Evolutionary conservation across 2,888 invertebrate genomes (phyloP).

Genomic region (Thymelicus lineola): DNA sequence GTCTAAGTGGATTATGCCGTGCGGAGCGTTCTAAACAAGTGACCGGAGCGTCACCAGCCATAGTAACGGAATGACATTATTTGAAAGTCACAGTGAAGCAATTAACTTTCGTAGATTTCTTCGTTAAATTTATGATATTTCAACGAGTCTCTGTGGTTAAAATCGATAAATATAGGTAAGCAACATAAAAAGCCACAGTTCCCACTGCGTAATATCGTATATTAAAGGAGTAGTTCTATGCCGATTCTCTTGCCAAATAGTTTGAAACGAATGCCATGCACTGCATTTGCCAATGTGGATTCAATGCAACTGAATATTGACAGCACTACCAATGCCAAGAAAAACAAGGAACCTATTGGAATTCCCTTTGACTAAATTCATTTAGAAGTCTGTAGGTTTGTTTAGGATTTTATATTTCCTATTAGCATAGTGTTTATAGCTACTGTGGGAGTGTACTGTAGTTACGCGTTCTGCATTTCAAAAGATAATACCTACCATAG

Average conservation of each 20-base stretch:
- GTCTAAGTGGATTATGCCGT: conserved; percentile 34
- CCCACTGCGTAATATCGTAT: conserved; percentile 25
- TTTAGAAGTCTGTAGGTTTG: conserved; percentile 8
- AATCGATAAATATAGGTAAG: conserved; percentile 9
- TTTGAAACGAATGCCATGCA: conserved; percentile 25
- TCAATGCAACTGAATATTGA: conserved; percentile 28
- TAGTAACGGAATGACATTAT: conserved; percentile 9
- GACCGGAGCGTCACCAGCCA: conserved; percentile 8
- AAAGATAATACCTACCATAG: conserved; percentile 16
- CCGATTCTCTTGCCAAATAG: conserved; percentile 31
- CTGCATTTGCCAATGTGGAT: conserved; percentile 34
- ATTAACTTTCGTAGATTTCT: no score
- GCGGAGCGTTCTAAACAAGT: conserved; percentile 23
- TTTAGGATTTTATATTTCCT: conserved; percentile 23
- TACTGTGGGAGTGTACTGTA: conserved; percentile 14
- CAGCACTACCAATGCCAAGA: conserved; percentile 28
- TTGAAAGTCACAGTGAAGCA: conserved; percentile 4
- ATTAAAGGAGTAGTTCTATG: conserved; percentile 15
- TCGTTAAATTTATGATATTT: no score
- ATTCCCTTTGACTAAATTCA: conserved; percentile 28
- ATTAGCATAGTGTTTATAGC: conserved; percentile 21
- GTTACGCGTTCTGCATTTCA: conserved; percentile 19
- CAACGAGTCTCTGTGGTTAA: no score
- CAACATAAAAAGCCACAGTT: conserved; percentile 13
- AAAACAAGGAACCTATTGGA: conserved; percentile 28